Evolutionary conservation across 1,140 invertebrate species (phyloP).

Genomic region (Apis laboriosa): DNA sequence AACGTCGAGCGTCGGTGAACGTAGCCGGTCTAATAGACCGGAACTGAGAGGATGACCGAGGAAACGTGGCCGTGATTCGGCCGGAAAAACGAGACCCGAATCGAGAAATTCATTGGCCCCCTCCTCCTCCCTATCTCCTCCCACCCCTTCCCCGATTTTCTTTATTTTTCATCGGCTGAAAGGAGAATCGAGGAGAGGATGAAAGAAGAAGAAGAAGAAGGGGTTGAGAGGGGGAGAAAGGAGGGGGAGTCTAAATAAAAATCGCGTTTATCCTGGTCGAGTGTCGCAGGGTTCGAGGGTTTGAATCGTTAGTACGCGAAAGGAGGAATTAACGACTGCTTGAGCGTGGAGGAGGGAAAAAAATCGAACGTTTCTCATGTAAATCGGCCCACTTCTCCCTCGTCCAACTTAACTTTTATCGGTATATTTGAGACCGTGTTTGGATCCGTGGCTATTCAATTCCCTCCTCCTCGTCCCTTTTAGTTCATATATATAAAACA

Average conservation of each 20-base stretch:
- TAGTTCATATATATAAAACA: background rate
- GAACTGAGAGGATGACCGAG: conserved; percentile 76
- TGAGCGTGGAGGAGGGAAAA: background rate
- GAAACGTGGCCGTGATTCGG: conserved; percentile 44
- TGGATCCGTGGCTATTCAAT: background rate
- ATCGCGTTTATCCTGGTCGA: conserved; percentile 24
- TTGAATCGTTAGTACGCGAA: conserved; percentile 32
- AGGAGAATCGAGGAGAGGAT: background rate
- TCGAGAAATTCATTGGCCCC: background rate
- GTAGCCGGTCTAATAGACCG: conserved; percentile 77
- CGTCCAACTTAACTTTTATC: background rate
- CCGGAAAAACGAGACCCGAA: conserved; percentile 41
- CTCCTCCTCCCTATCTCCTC: background rate
- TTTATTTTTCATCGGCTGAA: background rate
- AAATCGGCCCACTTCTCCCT: conserved; percentile 43
- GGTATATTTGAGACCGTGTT: conserved; percentile 10
- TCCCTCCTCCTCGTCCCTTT: background rate
- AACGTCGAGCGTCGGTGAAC: background rate
- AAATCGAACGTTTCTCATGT: conserved; percentile 53
- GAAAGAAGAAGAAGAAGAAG: background rate
- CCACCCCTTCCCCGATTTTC: background rate
- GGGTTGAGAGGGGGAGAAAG: background rate
- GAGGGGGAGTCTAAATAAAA: conserved; percentile 26
- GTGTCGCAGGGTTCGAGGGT: conserved; percentile 7
- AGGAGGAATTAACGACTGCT: conserved; percentile 37